Percentiles rank a stretch among this genome's conserved stretches.
Evolutionary conservation across 1,140 invertebrate genomes (phyloP).

Genomic region (Neodiprion fabricii): DNA sequence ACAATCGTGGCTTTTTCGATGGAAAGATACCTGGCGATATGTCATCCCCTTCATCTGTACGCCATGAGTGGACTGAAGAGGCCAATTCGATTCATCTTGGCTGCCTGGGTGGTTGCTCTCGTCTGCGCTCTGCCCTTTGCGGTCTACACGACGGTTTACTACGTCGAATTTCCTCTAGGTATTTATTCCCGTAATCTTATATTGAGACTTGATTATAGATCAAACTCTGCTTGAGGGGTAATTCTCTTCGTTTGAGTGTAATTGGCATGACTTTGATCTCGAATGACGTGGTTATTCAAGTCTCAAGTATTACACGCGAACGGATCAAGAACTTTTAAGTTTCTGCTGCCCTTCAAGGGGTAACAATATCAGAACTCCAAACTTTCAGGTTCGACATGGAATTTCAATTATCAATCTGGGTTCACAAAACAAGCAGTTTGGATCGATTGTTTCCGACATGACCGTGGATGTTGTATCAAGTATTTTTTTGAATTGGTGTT

Average conservation of each 20-base stretch:
- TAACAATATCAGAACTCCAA: background rate
- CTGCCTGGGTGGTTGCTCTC: slow-evolving; percentile 80
- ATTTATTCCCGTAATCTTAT: slow-evolving; percentile 30
- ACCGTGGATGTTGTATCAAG: no score
- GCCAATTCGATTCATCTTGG: slow-evolving; percentile 77
- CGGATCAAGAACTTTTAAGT: no score
- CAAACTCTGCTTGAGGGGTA: no score
- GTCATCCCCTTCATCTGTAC: slow-evolving; percentile 82
- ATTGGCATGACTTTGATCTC: background rate
- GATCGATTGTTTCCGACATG: no score
- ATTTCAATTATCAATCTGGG: slow-evolving; percentile 22
- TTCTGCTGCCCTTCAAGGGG: no score
- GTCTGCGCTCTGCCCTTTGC: slow-evolving; percentile 81
- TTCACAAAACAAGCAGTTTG: no score
- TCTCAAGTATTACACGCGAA: no score
- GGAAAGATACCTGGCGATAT: slow-evolving; percentile 90
- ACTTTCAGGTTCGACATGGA: slow-evolving; percentile 39
- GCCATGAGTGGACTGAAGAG: slow-evolving; percentile 80
- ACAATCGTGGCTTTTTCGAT: slow-evolving; percentile 88
- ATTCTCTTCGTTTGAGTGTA: no score
- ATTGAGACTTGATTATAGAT: no score
- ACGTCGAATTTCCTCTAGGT: slow-evolving; percentile 72
- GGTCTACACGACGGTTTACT: slow-evolving; percentile 72
- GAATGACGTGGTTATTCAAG: no score
- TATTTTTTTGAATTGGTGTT: no score